These are phyloP conservation scores for Telmatherina bonti DNA, from an alignment of 2,797 vertebrate genomes.

Conservation along the genomic window DNA sequence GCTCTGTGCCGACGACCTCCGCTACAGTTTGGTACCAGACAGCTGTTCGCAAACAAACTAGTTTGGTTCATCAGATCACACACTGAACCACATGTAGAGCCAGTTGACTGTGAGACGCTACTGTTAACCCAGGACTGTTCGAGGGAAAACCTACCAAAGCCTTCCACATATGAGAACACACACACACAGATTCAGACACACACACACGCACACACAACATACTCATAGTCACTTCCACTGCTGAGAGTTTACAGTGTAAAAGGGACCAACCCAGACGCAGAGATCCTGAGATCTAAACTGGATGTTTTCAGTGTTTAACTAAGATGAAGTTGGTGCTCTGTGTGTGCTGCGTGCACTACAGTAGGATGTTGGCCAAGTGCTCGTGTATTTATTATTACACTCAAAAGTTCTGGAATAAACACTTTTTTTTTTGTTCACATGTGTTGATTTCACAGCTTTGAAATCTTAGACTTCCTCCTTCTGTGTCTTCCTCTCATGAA, in stretches of 20 bases:
- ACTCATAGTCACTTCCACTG: slow-evolving; percentile 40
- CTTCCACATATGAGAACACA: slow-evolving; percentile 66
- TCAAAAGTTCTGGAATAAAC: slow-evolving; percentile 77
- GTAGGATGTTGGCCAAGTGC: slow-evolving; percentile 53
- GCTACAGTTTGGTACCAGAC: slow-evolving; percentile 43
- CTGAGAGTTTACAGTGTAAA: slow-evolving; percentile 70
- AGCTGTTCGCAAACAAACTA: slow-evolving; percentile 36
- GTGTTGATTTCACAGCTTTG: slow-evolving; percentile 32
- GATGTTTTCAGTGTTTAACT: slow-evolving; percentile 53
- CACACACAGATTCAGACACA: slow-evolving; percentile 26
- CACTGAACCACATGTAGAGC: slow-evolving; percentile 48
- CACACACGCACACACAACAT: slow-evolving; percentile 28
- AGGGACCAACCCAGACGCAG: slow-evolving; percentile 68
- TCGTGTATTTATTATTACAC: slow-evolving; percentile 80
- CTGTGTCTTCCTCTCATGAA: slow-evolving; percentile 33
- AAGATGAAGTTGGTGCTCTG: slow-evolving; percentile 44
- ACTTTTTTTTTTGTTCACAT: slow-evolving; percentile 72
- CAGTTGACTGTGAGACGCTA: slow-evolving; percentile 68
- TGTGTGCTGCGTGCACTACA: slow-evolving; percentile 44
- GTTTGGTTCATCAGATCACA: slow-evolving; percentile 43
- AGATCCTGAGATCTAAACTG: slow-evolving; percentile 46
- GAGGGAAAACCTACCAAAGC: slow-evolving; percentile 77
- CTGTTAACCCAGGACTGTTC: slow-evolving; percentile 71
- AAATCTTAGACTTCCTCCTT: slow-evolving; percentile 11
- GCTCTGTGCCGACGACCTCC: slow-evolving; percentile 42